phyloP scores from a whole-genome alignment of 1,140 invertebrate genomes.

The Aphidius gifuensis region DNA sequence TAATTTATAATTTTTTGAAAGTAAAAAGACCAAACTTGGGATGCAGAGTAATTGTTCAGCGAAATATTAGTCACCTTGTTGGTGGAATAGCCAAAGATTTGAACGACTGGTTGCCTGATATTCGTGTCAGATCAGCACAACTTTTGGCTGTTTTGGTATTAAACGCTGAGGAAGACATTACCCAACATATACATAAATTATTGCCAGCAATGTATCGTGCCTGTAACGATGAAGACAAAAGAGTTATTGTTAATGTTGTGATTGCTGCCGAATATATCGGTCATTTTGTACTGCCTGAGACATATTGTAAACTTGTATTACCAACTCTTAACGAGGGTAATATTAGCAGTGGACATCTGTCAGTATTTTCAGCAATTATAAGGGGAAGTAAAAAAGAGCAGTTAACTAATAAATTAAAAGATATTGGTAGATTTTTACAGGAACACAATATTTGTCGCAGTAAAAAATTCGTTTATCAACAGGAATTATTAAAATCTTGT shows the following conservation, averaged over 20 bases:
- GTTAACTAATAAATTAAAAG: slow-evolving; percentile 34
- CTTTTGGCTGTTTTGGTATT: slow-evolving; percentile 67
- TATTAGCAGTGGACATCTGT: slow-evolving; percentile 54
- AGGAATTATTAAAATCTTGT: slow-evolving; percentile 53
- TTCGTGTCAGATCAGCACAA: slow-evolving; percentile 70
- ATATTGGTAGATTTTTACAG: slow-evolving; percentile 47
- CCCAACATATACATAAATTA: slow-evolving; percentile 64
- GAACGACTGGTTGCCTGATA: slow-evolving; percentile 68
- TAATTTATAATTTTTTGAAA: slow-evolving; percentile 36
- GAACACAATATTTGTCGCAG: slow-evolving; percentile 43
- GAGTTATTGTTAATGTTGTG: slow-evolving; percentile 64
- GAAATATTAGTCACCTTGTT: slow-evolving; percentile 67
- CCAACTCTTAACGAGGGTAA: slow-evolving; percentile 56
- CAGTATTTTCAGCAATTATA: slow-evolving; percentile 53
- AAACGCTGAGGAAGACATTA: slow-evolving; percentile 68
- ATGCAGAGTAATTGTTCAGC: slow-evolving; percentile 68
- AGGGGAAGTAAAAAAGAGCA: slow-evolving; percentile 41
- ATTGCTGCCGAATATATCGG: slow-evolving; percentile 66
- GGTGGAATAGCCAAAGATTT: slow-evolving; percentile 66
- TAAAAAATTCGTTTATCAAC: slow-evolving; percentile 42
- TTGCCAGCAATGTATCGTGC: slow-evolving; percentile 60
- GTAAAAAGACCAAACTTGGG: slow-evolving; percentile 71
- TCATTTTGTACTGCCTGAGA: slow-evolving; percentile 66
- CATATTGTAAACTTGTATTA: slow-evolving; percentile 59
- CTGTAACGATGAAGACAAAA: slow-evolving; percentile 60